Conservation (phyloP, 2,888 invertebrate genomes). For the Leptinotarsa peninsularis region DNA sequence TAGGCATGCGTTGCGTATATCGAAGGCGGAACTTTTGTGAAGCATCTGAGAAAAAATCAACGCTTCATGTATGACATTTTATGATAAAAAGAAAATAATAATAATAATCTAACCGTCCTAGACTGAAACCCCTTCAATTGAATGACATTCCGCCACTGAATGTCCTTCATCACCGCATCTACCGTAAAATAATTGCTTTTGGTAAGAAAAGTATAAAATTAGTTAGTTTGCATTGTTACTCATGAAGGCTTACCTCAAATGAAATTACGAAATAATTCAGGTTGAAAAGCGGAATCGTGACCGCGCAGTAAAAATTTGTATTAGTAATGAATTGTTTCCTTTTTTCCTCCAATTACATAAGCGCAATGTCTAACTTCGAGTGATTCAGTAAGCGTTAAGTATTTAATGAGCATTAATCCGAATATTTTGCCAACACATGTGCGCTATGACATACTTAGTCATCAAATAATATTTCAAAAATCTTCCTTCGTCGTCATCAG, state of each 20-base stretch:
- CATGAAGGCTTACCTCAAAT: background rate
- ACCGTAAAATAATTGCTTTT: background rate
- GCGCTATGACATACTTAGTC: slow-evolving; percentile 1
- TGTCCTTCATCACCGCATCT: background rate
- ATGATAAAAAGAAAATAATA: too few relatives aligned
- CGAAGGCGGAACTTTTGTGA: too few relatives aligned
- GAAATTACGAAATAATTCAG: background rate
- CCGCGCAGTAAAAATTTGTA: background rate
- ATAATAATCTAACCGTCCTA: too few relatives aligned
- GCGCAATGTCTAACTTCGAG: slow-evolving; percentile 1
- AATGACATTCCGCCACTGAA: background rate
- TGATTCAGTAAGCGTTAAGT: slow-evolving; percentile 11
- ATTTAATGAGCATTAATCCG: slow-evolving; percentile 16
- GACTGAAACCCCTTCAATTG: background rate
- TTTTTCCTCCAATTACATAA: slow-evolving; percentile 5
- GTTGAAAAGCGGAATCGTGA: slow-evolving; percentile 1
- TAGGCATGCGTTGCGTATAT: too few relatives aligned
- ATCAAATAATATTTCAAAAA: slow-evolving; percentile 4
- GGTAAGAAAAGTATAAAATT: background rate
- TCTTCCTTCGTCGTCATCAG: background rate
- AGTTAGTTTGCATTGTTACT: background rate
- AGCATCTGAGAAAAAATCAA: too few relatives aligned
- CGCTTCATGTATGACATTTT: too few relatives aligned
- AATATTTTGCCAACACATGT: slow-evolving; percentile 14
- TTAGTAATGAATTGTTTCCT: slow-evolving; percentile 13